These are phyloP conservation scores for Pterostichus niger DNA, from an alignment of 2,888 invertebrate genomes.

Conservation along the genomic window DNA sequence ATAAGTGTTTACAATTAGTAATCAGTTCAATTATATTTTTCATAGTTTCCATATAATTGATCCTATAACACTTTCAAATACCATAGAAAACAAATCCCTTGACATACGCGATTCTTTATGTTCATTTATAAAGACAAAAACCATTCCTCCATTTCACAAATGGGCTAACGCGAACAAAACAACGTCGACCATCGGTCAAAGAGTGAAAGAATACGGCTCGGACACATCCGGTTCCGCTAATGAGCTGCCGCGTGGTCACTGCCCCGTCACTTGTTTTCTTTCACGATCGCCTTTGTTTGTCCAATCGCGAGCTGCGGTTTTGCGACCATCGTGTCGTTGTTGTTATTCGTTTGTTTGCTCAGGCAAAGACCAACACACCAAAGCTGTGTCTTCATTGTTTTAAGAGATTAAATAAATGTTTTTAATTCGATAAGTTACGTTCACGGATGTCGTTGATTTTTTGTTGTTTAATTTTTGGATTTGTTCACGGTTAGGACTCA, in stretches of 20 bases:
- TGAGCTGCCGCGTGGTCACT: constrained; percentile 43
- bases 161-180: constrained; percentile 50
- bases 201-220: background rate
- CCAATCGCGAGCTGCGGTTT: constrained; percentile 30
- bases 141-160: constrained; percentile 45
- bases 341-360: constrained; percentile 40
- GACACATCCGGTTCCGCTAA: constrained; percentile 51
- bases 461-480: background rate
- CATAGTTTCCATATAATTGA: too few relatives aligned
- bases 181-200: constrained; percentile 49
- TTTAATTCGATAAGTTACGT: constrained; percentile 16
- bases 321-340: background rate
- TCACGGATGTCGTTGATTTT: background rate
- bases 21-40: too few relatives aligned
- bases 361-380: constrained; percentile 4
- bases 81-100: background rate
- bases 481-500: too few relatives aligned
- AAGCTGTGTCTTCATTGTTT: constrained; percentile 45
- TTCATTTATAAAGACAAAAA: constrained; percentile 54
- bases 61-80: background rate
- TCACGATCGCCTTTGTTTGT: constrained; percentile 54
- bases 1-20: too few relatives aligned
- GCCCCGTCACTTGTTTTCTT: constrained; percentile 50
- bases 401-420: constrained; percentile 48
- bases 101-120: constrained; percentile 13